Conservation (phyloP, 92 coral and sea anemone genomes). For the Porites rus region DNA sequence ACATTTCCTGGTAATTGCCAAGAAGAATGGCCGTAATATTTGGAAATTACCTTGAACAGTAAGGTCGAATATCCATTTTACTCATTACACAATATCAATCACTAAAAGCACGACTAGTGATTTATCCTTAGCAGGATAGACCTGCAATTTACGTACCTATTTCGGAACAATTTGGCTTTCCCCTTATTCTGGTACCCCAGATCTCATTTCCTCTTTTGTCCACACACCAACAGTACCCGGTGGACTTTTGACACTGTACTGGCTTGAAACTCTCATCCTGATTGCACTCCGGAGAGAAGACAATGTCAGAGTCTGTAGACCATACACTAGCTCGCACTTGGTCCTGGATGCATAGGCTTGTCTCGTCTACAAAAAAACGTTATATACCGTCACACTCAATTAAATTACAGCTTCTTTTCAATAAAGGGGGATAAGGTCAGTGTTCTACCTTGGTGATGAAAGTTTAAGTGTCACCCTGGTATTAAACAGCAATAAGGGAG, state of each 20-base stretch:
- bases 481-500: neutral
- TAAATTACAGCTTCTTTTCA: neutral
- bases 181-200: slow-evolving; percentile 88
- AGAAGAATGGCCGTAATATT: neutral
- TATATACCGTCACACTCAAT: neutral
- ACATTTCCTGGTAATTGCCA: neutral
- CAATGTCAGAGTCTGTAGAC: slow-evolving; percentile 76
- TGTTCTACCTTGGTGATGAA: neutral
- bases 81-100: neutral
- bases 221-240: slow-evolving; percentile 96
- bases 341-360: slow-evolving; percentile 70
- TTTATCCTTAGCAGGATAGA: neutral
- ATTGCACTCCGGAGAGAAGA: slow-evolving; percentile 80
- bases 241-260: slow-evolving; percentile 83
- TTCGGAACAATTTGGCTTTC: slow-evolving; percentile 69
- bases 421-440: neutral
- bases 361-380: slow-evolving; percentile 39
- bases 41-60: no score
- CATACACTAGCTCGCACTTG: slow-evolving; percentile 79
- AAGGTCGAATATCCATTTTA: no score
- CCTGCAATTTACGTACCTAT: slow-evolving; percentile 54
- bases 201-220: slow-evolving; percentile 85
- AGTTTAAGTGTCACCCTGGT: neutral
- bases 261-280: slow-evolving; percentile 68
- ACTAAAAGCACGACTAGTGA: neutral